Conservation (phyloP, 2,113 vertebrate genomes). For the Falcunculus frontatus region DNA sequence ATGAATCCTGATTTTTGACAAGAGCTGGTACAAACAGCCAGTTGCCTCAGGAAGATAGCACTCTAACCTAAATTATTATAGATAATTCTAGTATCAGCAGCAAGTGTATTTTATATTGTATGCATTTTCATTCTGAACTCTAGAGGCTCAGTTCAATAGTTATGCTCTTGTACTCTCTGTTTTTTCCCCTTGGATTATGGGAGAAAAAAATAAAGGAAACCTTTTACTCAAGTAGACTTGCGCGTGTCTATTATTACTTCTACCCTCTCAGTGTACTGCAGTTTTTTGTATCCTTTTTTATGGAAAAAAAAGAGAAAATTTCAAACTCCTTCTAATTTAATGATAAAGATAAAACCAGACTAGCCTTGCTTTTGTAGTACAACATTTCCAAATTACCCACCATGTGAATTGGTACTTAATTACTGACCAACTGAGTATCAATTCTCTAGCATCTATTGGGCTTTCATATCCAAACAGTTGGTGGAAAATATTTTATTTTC, state of each 20-base stretch:
- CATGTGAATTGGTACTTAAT: not conserved
- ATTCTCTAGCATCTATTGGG: not conserved
- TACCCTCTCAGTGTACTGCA: not conserved
- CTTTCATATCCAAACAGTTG: not conserved
- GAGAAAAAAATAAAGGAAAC: not conserved
- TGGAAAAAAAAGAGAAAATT: not conserved
- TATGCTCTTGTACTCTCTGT: not conserved
- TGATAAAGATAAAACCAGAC: not conserved
- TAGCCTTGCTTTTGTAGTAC: not conserved
- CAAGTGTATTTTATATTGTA: not conserved
- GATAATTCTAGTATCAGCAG: not conserved
- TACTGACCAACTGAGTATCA: not conserved
- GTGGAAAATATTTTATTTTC: not conserved
- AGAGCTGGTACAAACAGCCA: constrained; percentile 4
- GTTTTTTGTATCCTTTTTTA: not conserved
- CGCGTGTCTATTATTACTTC: not conserved
- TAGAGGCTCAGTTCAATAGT: not conserved
- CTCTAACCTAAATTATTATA: constrained; percentile 14
- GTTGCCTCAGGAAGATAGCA: constrained; percentile 14
- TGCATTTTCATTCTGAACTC: not conserved
- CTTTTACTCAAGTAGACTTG: not conserved
- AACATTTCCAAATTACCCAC: not conserved
- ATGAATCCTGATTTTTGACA: constrained; percentile 23
- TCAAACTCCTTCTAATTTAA: not conserved
- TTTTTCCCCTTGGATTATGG: not conserved